Conservation (phyloP, 2,797 vertebrate species). For the Sebastes ruberrimus region DNA sequence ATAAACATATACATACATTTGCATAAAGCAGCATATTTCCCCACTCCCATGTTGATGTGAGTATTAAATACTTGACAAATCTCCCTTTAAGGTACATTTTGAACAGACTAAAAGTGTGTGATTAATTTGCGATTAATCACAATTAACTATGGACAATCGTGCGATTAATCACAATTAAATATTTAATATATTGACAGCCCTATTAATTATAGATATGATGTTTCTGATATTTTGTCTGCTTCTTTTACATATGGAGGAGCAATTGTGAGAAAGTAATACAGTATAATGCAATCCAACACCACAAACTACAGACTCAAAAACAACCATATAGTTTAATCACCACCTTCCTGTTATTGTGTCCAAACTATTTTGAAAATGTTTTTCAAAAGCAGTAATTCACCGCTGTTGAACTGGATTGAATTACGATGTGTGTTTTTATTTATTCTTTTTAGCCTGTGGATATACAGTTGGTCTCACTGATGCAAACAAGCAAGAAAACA, state of each 20-base stretch:
- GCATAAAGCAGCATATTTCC: too few relatives aligned
- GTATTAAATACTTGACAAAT: too few relatives aligned
- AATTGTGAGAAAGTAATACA: background rate
- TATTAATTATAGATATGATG: background rate
- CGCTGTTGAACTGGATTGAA: background rate
- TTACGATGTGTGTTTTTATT: background rate
- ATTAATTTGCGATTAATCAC: too few relatives aligned
- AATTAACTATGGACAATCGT: too few relatives aligned
- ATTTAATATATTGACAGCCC: background rate
- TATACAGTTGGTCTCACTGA: background rate
- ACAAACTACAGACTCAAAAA: background rate
- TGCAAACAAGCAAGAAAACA: background rate
- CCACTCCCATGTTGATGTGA: too few relatives aligned
- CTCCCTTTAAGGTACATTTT: too few relatives aligned
- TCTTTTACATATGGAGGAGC: background rate
- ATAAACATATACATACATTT: too few relatives aligned
- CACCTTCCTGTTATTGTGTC: background rate
- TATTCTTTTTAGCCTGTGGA: background rate
- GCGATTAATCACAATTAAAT: too few relatives aligned
- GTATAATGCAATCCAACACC: background rate
- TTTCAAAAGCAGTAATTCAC: slow-evolving; percentile 1
- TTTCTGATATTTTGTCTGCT: background rate
- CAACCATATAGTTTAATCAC: background rate
- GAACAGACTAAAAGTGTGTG: too few relatives aligned
- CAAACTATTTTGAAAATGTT: background rate